Percentiles rank a stretch among this genome's conserved stretches.
Conservation (phyloP, 2,113 vertebrate genomes). For the Diphyllodes magnificus region DNA sequence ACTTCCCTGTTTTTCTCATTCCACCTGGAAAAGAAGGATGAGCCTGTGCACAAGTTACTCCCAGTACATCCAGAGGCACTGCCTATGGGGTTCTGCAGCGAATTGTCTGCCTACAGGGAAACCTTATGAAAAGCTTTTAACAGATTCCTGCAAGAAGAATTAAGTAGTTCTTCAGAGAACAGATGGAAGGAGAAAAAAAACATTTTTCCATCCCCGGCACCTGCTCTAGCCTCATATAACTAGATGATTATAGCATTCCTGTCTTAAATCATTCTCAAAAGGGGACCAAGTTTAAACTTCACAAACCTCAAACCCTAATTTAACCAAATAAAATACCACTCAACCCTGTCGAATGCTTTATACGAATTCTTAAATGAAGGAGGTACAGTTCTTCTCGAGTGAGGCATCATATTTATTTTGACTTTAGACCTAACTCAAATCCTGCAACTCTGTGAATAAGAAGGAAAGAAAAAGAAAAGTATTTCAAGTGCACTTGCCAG, state of each 20-base stretch:
- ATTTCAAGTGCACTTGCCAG: neutral
- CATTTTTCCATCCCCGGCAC: slow-evolving; percentile 26
- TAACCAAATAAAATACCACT: slow-evolving; percentile 46
- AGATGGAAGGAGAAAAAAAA: slow-evolving; percentile 25
- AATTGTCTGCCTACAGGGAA: slow-evolving; percentile 2
- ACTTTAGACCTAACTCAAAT: slow-evolving; percentile 6
- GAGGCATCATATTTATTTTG: slow-evolving; percentile 23
- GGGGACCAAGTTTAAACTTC: slow-evolving; percentile 26
- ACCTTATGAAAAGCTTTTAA: slow-evolving; percentile 1
- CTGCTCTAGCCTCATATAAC: slow-evolving; percentile 46
- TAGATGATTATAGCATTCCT: slow-evolving; percentile 45
- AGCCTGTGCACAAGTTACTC: neutral
- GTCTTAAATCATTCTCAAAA: slow-evolving; percentile 42
- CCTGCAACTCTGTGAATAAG: neutral
- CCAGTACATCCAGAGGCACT: neutral
- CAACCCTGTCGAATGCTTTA: neutral
- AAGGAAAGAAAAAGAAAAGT: neutral
- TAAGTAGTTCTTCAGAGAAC: slow-evolving; percentile 20
- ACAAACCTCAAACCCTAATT: slow-evolving; percentile 54
- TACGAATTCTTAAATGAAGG: neutral
- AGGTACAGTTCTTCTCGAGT: neutral
- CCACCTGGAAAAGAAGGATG: neutral
- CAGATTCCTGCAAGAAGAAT: slow-evolving; percentile 25
- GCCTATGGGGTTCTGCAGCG: neutral
- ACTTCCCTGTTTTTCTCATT: neutral